Evolutionary conservation across 2,113 vertebrate species (phyloP), one percentile per base, ranked within the genome.

Genomic region (Dipodomys spectabilis): DNA sequence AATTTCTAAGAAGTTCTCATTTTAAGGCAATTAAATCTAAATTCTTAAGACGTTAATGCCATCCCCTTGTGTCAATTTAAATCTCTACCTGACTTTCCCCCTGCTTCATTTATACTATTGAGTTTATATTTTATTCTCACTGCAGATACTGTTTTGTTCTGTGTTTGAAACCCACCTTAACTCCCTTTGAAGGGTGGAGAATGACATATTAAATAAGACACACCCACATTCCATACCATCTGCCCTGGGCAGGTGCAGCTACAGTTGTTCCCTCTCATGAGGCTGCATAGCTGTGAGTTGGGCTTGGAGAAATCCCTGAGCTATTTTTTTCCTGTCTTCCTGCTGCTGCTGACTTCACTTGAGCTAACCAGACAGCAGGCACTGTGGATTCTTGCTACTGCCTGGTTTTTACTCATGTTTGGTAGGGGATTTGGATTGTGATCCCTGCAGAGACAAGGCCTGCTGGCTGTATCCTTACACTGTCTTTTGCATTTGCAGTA

Each of bases 141-240:
- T 27, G 68, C 25, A 53, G 64, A 67, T 23, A 18, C 19, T 57
- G 22, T 64, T 23, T 45, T 30, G 64, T 80, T 20, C 0, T 18
- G 2, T 71, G 23, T 53, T 16, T 84, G 64, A 27, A 27, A n/a
- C 25, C 39, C 7, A 6, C 13, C 62, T 79, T 57, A 19, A 32
- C 20, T 62, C 13, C 2, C 44, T 75, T 10, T 65, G 2, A 18
- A 28, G 65, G 12, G 2, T 7, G 6, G 10, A 53, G 28, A 62
- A 44, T 1, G 18, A 72, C 16, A 15, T 1, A 0, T 1, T 27
- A 60, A 30, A 27, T 16, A 4, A 23, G 0, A 0, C 1, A 6
- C 11, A 22, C 32, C 7, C 64, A 39, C 32, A 12, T 53, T 13
- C 67, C 60, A 4, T 2, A 9, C 28, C 19, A 30, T 16, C 81